Evolutionary conservation across 2,888 invertebrate species (phyloP), one percentile per base, ranked within the genome.

Genomic region (Muschampia staudingeri): DNA sequence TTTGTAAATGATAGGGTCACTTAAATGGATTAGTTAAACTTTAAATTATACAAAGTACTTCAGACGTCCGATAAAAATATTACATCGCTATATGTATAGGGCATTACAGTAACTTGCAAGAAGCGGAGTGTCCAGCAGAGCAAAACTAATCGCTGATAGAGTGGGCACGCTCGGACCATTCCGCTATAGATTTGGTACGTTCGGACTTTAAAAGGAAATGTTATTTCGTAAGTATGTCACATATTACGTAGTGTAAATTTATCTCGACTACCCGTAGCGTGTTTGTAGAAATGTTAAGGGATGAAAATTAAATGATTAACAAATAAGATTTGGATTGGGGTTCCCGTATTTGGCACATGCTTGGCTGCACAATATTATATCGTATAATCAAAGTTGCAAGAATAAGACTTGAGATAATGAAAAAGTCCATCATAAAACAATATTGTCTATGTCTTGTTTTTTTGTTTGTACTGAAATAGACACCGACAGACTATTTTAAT

Each of bases 131-230:
- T 92, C 93, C 94, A 94, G 91, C 91, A 95, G 96, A 95, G 94
- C 96, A 95, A 94, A 93, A 94, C 94, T 96, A 96, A 96, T 96
- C 95, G 95, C 93, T 96, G 96, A 96, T 96, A 95, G 96, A 96
- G 95, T 93, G 92, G 92, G 93, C 93, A 93, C 94, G 93, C 91
- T 94, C 93, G 94, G 94, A 92, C 94, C 94, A 94, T 94, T 93
- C 92, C 94, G 94, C 94, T 94, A 95, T 96, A 94, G 94, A 95
- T 95, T 94, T 91, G 87, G 91, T 91, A 91, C 91, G 75, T 0
- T 76, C 42, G 34, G 42, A 76, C 80, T 42, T 82, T 81, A 61
- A 80, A 82, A 78, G 77, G 80, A 81, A 85, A 87, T 85, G 87
- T 86, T 78, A 88, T 86, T 87, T 85, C 82, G 85, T 80, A 76